A percentile compares a stretch with the other conserved stretches of the same genome.
These are phyloP conservation scores for Leptopilina drosophilae DNA, from an alignment of 2,888 invertebrate species.

Conservation along the genomic window DNA sequence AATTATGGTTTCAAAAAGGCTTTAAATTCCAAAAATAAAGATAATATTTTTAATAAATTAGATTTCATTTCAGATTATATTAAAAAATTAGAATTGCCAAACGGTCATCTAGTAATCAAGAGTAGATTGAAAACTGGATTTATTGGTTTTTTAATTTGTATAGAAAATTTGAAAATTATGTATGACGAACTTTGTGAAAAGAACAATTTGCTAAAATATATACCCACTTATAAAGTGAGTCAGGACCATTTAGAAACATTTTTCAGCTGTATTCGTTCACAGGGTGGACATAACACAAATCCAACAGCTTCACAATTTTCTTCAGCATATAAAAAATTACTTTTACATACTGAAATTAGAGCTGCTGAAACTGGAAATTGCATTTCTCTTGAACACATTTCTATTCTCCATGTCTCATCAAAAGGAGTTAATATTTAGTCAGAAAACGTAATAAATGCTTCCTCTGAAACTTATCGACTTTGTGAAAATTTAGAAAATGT, in stretches of 20 bases:
- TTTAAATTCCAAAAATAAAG: neutral
- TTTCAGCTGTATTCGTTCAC: constrained; percentile 2
- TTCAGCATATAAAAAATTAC: constrained; percentile 7
- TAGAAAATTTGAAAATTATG: neutral
- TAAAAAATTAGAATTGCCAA: neutral
- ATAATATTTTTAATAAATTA: neutral
- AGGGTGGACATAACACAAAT: neutral
- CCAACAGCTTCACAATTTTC: neutral
- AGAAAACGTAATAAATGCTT: neutral
- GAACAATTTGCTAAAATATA: too few species aligned
- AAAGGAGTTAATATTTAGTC: neutral
- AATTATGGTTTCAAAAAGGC: neutral
- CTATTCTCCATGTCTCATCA: neutral
- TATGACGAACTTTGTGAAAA: neutral
- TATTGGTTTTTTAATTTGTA: neutral
- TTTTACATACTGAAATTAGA: constrained; percentile 3
- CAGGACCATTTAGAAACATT: neutral
- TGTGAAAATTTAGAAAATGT: neutral
- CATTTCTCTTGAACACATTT: neutral
- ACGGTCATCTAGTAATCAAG: neutral
- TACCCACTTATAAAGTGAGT: too few species aligned
- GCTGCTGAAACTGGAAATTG: constrained; percentile 9
- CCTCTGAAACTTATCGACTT: neutral
- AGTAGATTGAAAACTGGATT: neutral
- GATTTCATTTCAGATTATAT: neutral